These are phyloP conservation scores for Tamias sibiricus DNA, from an alignment of 2,113 vertebrate genomes.

Conservation along the genomic window DNA sequence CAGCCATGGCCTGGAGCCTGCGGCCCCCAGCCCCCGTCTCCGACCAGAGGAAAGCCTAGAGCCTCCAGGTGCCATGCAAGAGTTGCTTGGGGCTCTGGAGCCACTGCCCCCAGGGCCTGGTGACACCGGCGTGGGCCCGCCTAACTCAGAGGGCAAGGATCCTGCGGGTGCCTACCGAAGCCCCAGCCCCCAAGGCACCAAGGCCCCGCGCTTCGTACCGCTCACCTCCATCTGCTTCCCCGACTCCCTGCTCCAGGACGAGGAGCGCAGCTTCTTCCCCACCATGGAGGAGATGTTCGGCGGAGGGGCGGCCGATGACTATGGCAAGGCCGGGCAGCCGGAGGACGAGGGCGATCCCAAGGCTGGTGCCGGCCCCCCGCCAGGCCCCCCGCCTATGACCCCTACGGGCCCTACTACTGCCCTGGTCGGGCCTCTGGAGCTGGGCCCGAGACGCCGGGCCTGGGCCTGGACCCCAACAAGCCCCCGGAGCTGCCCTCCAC, in stretches of 20 bases:
- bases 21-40: slow-evolving; percentile 80
- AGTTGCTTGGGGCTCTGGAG: slow-evolving; percentile 73
- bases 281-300: slow-evolving; percentile 99
- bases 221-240: slow-evolving; percentile 98
- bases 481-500: slow-evolving; percentile 94
- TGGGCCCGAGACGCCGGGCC: slow-evolving; percentile 42
- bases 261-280: slow-evolving; percentile 96
- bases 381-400: slow-evolving; percentile 84
- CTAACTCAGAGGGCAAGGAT: slow-evolving; percentile 87
- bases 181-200: slow-evolving; percentile 90
- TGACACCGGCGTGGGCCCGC: slow-evolving; percentile 74
- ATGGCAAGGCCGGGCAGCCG: slow-evolving; percentile 88
- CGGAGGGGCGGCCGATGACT: slow-evolving; percentile 87
- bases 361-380: slow-evolving; percentile 85
- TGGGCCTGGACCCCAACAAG: slow-evolving; percentile 93
- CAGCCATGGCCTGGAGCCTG: slow-evolving; percentile 85
- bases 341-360: slow-evolving; percentile 88
- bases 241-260: slow-evolving; percentile 94
- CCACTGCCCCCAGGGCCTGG: slow-evolving; percentile 79
- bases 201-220: slow-evolving; percentile 91
- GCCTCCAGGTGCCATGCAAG: slow-evolving; percentile 74
- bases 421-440: slow-evolving; percentile 55
- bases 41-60: slow-evolving; percentile 84
- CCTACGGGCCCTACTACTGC: slow-evolving; percentile 79
- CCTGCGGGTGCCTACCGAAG: slow-evolving; percentile 88